Conservation (phyloP, 2,797 vertebrate genomes). For the Rhinella marina region DNA sequence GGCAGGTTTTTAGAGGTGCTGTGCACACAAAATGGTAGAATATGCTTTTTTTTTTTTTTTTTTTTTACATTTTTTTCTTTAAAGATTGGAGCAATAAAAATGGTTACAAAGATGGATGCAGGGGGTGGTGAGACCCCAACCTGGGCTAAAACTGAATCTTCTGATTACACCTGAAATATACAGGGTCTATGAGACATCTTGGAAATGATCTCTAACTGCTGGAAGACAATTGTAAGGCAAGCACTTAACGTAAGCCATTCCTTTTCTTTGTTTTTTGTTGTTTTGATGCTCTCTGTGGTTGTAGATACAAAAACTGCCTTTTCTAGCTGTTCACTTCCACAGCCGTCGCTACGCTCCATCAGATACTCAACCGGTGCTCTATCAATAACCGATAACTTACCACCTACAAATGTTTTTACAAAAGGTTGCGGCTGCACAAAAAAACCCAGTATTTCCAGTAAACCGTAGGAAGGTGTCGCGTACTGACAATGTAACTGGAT, state of each 20-base stretch:
- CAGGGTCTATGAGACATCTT: neutral
- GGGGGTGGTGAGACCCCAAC: neutral
- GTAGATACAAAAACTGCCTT: slow-evolving; percentile 12
- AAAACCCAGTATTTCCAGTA: slow-evolving; percentile 15
- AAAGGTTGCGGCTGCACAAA: slow-evolving; percentile 37
- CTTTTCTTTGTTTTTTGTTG: slow-evolving; percentile 3
- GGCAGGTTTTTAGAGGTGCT: neutral
- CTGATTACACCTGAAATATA: neutral
- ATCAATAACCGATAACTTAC: slow-evolving; percentile 64
- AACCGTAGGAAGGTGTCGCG: slow-evolving; percentile 50
- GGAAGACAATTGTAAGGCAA: neutral
- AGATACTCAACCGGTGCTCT: slow-evolving; percentile 52
- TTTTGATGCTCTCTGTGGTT: neutral
- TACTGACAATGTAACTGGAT: slow-evolving; percentile 62
- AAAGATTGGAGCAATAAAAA: neutral
- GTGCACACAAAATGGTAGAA: neutral
- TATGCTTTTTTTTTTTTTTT: too few relatives aligned
- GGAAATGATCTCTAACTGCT: neutral
- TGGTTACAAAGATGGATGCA: neutral
- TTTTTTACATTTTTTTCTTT: neutral
- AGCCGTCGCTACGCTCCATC: slow-evolving; percentile 10
- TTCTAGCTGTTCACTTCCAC: neutral
- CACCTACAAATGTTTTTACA: slow-evolving; percentile 45
- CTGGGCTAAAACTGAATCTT: neutral
- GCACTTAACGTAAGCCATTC: slow-evolving; percentile 43